Evolutionary conservation across 2,797 vertebrate genomes (phyloP), one percentile per base, ranked within the genome.

Genomic region (Tarsius wallacei): DNA sequence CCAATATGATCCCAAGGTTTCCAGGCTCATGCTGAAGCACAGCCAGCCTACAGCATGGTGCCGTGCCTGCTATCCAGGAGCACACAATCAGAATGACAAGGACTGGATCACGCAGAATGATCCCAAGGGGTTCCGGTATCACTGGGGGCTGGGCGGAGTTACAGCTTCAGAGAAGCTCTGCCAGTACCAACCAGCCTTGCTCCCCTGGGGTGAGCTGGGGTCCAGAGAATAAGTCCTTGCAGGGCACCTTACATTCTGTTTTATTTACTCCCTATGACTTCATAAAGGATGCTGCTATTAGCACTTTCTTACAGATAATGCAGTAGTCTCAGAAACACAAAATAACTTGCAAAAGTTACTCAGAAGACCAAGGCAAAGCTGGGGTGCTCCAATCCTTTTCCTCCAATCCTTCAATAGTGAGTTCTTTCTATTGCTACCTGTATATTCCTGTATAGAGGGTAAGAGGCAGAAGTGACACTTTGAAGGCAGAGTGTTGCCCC

Each of bases 11-110:
- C 2, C 26, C 53, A n/a, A 1, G 0, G 22, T 28, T 70, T 71
- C 49, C 3, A 16, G 51, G 81, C 47, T 19, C 11, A 1, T 0
- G 4, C 2, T 0, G 33, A 68, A 5, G 2, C n/a, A 26, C 9
- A n/a, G 47, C 7, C 6, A 26, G 33, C 31, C 31, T 24, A 13
- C 15, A 80, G 19, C 33, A 59, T 0, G 24, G 28, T 6, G 0
- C 42, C 2, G 2, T 16, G 7, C 47, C 74, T 24, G 17, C 33
- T 1, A 14, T 2, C 21, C 42, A 31, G 68, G 22, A 61, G 10
- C 1, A 1, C 21, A 13, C 17, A 0, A 28, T 26, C n/a, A 66
- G 36, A 87, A n/a, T 2, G 16, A 49, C 9, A 63, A 19, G 53
- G 8, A 82, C 1, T 3, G 36, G 7, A 51, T 22, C 24, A 1